Evolutionary conservation across 2,797 vertebrate genomes (phyloP), one percentile per base, ranked within the genome.

Genomic region (Emys orbicularis): DNA sequence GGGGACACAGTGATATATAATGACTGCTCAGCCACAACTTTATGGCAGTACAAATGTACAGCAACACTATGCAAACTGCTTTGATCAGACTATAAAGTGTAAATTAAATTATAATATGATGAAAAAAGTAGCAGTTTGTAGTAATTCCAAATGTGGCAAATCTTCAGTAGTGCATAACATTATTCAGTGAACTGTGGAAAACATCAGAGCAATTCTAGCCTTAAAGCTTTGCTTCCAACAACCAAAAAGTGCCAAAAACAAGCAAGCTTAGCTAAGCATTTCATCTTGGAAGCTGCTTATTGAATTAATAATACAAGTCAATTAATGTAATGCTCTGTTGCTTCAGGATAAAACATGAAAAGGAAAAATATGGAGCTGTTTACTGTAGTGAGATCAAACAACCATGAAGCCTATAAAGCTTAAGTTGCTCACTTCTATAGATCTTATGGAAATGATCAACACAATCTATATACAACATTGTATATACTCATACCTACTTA

Each of bases 281-380:
- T 98, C 98, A 98, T 98, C 98, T 98, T 98, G 92, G 96, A 98
- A 98, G 97, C 96, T 96, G 97, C 97, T 98, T 98, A 98, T 97
- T 98, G 98, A 98, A 98, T 98, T 98, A 98, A 98, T 98, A 98
- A 98, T 98, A 98, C 98, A 98, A 98, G 98, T 98, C 98, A 98
- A 98, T 98, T 98, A 98, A 98, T 98, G 97, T 97, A 98, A 98
- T 97, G 97, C 98, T 98, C 98, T 98, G 97, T 97, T 98, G 98
- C 98, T 98, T 98, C 94, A 49, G 98, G 98, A 98, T 98, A 98
- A 98, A 98, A 97, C 97, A 98, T 95, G 93, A 97, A 98, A 98
- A 98, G 96, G 92, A 94, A 97, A 98, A 98, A 97, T 94, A 96
- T 96, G 97, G 95, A 97, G 95, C 96, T 98, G 96, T 98, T 98